Percentiles rank a stretch among this genome's conserved stretches.
phyloP scores from a whole-genome alignment of 2,797 vertebrate genomes.

The Diplodus puntazzo region DNA sequence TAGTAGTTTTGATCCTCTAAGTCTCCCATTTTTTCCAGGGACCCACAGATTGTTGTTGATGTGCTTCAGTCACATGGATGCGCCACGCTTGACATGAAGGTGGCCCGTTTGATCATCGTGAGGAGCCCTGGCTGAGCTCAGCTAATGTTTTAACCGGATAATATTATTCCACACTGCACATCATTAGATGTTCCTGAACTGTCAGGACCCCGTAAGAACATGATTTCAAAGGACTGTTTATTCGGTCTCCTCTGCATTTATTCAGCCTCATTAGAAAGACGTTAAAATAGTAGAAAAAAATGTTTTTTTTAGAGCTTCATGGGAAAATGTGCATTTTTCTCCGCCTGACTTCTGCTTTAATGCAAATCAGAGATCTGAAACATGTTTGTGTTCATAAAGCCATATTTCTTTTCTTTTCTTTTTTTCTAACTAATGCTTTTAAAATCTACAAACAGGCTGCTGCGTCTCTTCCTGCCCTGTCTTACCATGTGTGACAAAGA shows the following conservation, averaged over 20 bases:
- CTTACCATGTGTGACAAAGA: conserved; percentile 4
- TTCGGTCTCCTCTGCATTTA: conserved; percentile 6
- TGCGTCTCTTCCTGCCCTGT: neutral
- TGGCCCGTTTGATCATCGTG: conserved; percentile 48
- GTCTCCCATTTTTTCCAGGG: conserved; percentile 34
- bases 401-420: neutral
- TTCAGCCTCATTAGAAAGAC: neutral
- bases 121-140: conserved; percentile 29
- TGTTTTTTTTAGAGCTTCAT: neutral
- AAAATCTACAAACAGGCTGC: neutral
- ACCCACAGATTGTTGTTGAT: conserved; percentile 45
- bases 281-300: neutral
- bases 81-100: conserved; percentile 51
- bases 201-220: conserved; percentile 10
- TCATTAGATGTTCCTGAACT: conserved; percentile 12
- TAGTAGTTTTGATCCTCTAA: neutral
- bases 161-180: neutral
- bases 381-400: neutral
- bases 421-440: neutral
- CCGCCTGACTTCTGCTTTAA: neutral
- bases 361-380: conserved; percentile 6
- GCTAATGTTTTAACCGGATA: conserved; percentile 5
- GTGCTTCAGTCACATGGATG: conserved; percentile 69
- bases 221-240: conserved; percentile 27
- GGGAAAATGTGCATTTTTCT: conserved; percentile 16